Evolutionary conservation across 2,888 invertebrate species (phyloP).

Genomic region (Orthosia gracilis): DNA sequence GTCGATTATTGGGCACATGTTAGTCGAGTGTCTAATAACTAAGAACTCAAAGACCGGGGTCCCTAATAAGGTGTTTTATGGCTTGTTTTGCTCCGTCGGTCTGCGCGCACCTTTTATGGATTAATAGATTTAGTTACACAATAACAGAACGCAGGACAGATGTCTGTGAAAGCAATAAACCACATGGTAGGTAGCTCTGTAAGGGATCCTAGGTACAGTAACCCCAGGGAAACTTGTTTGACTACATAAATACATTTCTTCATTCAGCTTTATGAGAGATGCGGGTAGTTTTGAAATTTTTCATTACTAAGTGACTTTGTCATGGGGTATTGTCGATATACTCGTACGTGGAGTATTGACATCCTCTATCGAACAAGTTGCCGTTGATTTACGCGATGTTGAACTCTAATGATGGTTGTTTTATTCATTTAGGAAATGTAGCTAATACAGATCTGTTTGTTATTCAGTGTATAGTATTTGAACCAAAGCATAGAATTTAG

Average conservation of each 20-base stretch:
- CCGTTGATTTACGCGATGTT: constrained; percentile 15
- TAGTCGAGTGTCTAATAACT: constrained; percentile 37
- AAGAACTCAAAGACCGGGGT: constrained; percentile 11
- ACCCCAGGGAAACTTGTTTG: constrained; percentile 56
- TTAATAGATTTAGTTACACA: constrained; percentile 66
- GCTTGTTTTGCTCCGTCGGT: constrained; percentile 52
- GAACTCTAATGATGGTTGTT: constrained; percentile 4
- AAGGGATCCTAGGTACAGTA: constrained; percentile 53
- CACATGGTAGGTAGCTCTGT: constrained; percentile 52
- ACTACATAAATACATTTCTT: constrained; percentile 54
- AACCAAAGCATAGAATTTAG: background rate
- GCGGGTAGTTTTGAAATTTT: constrained; percentile 30
- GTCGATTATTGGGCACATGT: constrained; percentile 59
- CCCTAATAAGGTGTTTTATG: constrained; percentile 66
- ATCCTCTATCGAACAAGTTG: constrained; percentile 19
- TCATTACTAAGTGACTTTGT: constrained; percentile 13
- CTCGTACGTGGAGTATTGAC: constrained; percentile 29
- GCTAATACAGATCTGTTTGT: background rate
- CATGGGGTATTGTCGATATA: constrained; percentile 19
- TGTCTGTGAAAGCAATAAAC: constrained; percentile 63
- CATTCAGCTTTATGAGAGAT: constrained; percentile 51
- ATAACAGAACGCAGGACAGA: constrained; percentile 64
- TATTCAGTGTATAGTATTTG: constrained; percentile 2
- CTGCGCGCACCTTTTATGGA: constrained; percentile 46
- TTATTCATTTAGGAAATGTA: constrained; percentile 7